Evolutionary conservation across 2,888 invertebrate genomes (phyloP), one percentile per base, ranked within the genome.

Genomic region (Cylloceria caligata): DNA sequence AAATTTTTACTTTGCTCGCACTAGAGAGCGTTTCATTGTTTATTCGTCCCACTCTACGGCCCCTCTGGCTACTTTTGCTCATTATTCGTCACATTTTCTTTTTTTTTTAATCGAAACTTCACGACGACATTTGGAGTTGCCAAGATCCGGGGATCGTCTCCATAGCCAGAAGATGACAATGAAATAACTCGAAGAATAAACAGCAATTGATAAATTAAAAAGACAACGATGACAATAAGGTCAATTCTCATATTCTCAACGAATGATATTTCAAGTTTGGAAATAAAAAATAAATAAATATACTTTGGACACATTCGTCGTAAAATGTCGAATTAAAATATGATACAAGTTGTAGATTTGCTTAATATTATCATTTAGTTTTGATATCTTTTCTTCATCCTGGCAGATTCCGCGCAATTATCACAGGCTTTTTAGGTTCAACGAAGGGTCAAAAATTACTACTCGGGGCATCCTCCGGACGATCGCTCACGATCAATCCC

Each of bases 91-190:
- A 34, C 34, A n/a, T n/a, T 52, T 52, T 2, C n/a, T 34, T 57
- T 60, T 60, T 60, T 60, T 60, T 7, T 57, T n/a, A 30, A 21
- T 36, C 34, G 36, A 60, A 55, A 55, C 55, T 24, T 2, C 24
- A 55, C 13, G 13, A 27, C 5, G 55, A 55, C 24, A 24, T 27
- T 55, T 55, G 55, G 27, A 55, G 13, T 13, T 55, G 24, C 24
- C 24, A 55, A 27, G 13, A 30, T 5, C 27, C 13, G 27, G n/a
- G 27, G 24, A 55, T 27, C n/a, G 7, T 52, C 49, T 21, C 24
- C 11, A 7, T 13, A 1, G 21, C 2, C 49, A 21, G 24, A 52
- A 52, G 13, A 52, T 24, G 21, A 5, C 11, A 52, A 24, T 52
- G 49, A 16, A 16, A 45, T n/a, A 52, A 52, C 49, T 52, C 49